Conservation (phyloP, 2,797 vertebrate species). For the Nannoperca australis region DNA sequence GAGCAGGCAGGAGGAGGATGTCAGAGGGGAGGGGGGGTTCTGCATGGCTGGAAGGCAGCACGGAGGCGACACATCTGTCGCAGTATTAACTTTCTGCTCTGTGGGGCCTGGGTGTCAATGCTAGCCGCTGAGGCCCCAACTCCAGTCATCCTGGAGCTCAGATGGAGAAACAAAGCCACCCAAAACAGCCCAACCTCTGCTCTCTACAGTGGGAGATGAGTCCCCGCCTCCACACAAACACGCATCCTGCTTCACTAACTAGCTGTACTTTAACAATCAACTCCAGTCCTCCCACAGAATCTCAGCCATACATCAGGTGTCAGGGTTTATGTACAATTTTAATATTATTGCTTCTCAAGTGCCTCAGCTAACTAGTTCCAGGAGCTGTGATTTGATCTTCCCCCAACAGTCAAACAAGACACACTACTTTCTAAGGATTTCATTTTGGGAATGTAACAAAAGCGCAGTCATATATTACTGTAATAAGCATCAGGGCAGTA, state of each 20-base stretch:
- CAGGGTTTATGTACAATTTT: not conserved
- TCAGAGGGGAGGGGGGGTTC: conserved; percentile 74
- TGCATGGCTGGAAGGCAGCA: conserved; percentile 92
- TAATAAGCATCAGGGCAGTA: not conserved
- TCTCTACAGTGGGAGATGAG: not conserved
- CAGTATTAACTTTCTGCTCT: conserved; percentile 95
- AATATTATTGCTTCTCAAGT: not conserved
- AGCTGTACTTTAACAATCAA: not conserved
- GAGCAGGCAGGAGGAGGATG: conserved; percentile 71
- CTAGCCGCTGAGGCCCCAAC: conserved; percentile 57
- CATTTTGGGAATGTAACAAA: not conserved
- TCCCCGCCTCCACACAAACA: not conserved
- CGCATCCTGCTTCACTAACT: conserved; percentile 5
- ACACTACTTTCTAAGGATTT: not conserved
- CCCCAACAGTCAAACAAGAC: not conserved
- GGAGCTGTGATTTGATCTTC: not conserved
- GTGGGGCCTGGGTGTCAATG: conserved; percentile 92
- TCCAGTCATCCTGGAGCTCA: conserved; percentile 65
- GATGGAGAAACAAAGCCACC: conserved; percentile 60
- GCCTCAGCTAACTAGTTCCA: not conserved
- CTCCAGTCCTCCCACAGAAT: not conserved
- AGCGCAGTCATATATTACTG: not conserved
- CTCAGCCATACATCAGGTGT: not conserved
- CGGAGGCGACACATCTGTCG: conserved; percentile 94
- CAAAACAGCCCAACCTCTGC: conserved; percentile 32